Conservation (phyloP, 2,113 vertebrate genomes). For the Entosphenus tridentatus region DNA sequence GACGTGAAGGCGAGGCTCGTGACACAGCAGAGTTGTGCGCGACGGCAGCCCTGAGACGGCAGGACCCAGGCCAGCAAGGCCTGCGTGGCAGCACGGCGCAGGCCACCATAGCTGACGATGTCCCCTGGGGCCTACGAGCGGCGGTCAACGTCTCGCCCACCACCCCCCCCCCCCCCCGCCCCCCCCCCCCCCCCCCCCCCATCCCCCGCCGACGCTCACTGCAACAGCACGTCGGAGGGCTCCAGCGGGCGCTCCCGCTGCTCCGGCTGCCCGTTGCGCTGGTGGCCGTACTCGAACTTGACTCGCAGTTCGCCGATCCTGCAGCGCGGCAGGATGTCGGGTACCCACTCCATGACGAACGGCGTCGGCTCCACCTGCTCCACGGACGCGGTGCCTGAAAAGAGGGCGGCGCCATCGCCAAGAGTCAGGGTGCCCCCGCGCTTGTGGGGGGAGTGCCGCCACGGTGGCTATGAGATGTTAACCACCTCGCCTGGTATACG, state of each 20-base stretch:
- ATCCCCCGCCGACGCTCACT: neutral
- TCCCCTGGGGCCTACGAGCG: too few relatives aligned
- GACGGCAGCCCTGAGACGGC: too few relatives aligned
- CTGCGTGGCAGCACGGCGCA: too few relatives aligned
- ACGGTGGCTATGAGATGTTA: too few relatives aligned
- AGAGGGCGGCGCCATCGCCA: neutral
- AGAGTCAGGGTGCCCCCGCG: too few relatives aligned
- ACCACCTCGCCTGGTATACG: too few relatives aligned
- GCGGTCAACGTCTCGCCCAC: neutral
- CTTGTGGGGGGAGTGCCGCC: too few relatives aligned
- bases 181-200: neutral
- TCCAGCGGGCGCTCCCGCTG: neutral
- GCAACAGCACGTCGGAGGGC: neutral
- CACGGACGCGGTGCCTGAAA: constrained; percentile 27
- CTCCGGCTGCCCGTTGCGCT: constrained; percentile 29
- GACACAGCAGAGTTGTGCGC: too few relatives aligned
- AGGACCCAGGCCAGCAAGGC: too few relatives aligned
- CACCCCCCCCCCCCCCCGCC: neutral
- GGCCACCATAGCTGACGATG: too few relatives aligned
- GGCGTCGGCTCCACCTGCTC: constrained; percentile 45
- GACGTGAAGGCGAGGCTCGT: too few relatives aligned
- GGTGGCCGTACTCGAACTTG: constrained; percentile 54
- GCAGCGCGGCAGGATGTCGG: constrained; percentile 44
- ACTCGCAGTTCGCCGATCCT: constrained; percentile 51
- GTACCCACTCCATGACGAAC: constrained; percentile 67